Conservation (phyloP, 2,113 vertebrate species). For the Prietella phreatophila region DNA sequence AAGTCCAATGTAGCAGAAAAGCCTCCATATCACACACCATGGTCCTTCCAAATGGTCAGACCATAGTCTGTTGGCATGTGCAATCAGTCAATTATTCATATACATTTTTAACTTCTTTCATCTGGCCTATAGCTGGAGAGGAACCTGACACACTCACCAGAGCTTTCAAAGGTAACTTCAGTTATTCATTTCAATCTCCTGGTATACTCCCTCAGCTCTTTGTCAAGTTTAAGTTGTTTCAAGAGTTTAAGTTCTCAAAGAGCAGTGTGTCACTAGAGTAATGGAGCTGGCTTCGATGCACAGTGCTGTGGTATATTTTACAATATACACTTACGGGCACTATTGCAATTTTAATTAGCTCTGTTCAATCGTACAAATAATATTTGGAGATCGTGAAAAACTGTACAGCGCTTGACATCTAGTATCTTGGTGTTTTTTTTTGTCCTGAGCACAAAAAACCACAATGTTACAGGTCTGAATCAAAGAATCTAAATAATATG, state of each 20-base stretch:
- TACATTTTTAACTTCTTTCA: slow-evolving; percentile 12
- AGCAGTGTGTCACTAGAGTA: not conserved
- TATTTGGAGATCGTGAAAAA: slow-evolving; percentile 15
- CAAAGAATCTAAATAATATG: not conserved
- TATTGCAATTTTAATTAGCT: not conserved
- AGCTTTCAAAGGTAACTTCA: not conserved
- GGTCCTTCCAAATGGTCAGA: not conserved
- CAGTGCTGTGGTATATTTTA: not conserved
- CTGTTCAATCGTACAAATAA: not conserved
- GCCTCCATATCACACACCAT: not conserved
- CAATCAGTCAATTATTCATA: no score
- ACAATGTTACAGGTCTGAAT: not conserved
- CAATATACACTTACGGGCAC: not conserved
- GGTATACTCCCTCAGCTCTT: not conserved
- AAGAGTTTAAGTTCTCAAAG: not conserved
- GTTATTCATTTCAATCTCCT: not conserved
- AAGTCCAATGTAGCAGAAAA: not conserved
- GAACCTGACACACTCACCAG: slow-evolving; percentile 16
- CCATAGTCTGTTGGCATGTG: slow-evolving; percentile 3
- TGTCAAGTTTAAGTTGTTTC: not conserved
- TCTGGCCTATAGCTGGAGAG: not conserved
- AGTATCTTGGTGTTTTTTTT: not conserved
- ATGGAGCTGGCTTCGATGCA: slow-evolving; percentile 2
- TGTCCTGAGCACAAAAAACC: slow-evolving; percentile 24
- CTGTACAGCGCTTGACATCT: slow-evolving; percentile 24